Base-by-base conservation (phyloP, 2,113 vertebrate species). In the Callipepla squamata region DNA sequence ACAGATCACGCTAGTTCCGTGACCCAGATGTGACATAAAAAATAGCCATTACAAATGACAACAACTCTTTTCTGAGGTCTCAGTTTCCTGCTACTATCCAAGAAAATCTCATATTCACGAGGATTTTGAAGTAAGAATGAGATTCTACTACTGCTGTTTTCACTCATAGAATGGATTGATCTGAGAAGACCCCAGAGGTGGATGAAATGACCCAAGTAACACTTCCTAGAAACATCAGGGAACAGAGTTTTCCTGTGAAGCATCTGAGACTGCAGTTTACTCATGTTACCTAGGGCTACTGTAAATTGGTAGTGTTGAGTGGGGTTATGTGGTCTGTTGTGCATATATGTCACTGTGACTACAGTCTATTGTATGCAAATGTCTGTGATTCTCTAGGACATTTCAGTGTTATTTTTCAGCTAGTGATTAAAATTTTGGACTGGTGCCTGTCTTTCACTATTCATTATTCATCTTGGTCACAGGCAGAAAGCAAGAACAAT, bases 401-500 rank as follows among this genome's bases (percentile, higher is more conserved):
- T 70, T 87, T 63, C 87, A 75, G 57, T 85, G 73, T 75, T 87
- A 36, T 77, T 92, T 93, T 94, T 91, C 84, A 91, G 68, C 73
- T 85, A 61, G 73, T 59, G 93, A 91, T 91, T 95, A 89, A 85
- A 94, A 89, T 89, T 87, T 95, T 92, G 95, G 75, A 87, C 51
- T 85, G 79, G 42, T 89, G 91, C 85, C 95, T 94, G 68, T 76
- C 72, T 91, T 95, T 95, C 63, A 85, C 89, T 92, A 86, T 88
- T 78, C 44, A 93, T 91, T 88, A 86, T 86, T 78, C 47, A 93
- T 53, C 8, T 28, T 40, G 66, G 84, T 94, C 61, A 67, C 89
- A 91, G 93, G 22, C 91, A 87, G 79, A 93, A 93, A 93, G 63
- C 63, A 91, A 87, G 70, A 92, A 87, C 86, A 94, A 90, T 93